Conservation (phyloP, 37 sponge, comb jelly and placozoan genomes). For the Beroe forskalii region DNA sequence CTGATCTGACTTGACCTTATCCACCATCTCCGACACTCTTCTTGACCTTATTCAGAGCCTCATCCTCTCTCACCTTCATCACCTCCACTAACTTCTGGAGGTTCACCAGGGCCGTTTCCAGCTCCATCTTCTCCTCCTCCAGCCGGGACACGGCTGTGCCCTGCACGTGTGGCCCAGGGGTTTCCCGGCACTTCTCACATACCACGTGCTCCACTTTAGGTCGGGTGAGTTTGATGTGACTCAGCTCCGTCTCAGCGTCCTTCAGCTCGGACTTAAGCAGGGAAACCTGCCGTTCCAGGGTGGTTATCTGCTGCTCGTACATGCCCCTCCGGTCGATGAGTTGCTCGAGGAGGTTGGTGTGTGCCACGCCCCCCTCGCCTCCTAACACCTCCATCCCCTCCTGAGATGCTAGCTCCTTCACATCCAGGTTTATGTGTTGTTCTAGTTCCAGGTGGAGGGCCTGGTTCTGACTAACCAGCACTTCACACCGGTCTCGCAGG, state of each 20-base stretch:
- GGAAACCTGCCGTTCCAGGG: slow-evolving; percentile 32
- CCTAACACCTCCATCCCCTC: slow-evolving; percentile 9
- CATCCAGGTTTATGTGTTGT: slow-evolving; percentile 61
- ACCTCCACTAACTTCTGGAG: slow-evolving; percentile 39
- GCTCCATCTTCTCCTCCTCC: slow-evolving; percentile 51
- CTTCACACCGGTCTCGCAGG: slow-evolving; percentile 40
- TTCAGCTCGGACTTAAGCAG: slow-evolving; percentile 17
- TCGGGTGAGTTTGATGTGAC: neutral
- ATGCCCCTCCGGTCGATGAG: slow-evolving; percentile 12
- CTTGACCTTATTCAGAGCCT: slow-evolving; percentile 42
- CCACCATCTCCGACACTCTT: slow-evolving; percentile 66
- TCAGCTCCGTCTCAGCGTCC: neutral
- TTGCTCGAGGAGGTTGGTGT: slow-evolving; percentile 10
- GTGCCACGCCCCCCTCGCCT: slow-evolving; percentile 35
- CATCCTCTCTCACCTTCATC: slow-evolving; percentile 60
- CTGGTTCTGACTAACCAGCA: slow-evolving; percentile 59
- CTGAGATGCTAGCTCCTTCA: slow-evolving; percentile 10
- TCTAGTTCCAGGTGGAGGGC: slow-evolving; percentile 53
- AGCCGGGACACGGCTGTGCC: neutral
- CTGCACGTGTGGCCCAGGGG: neutral
- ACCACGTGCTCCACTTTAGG: neutral
- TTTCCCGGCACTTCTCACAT: slow-evolving; percentile 5
- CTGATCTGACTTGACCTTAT: slow-evolving; percentile 36
- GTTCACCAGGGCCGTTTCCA: slow-evolving; percentile 54
- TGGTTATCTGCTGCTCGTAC: slow-evolving; percentile 50